Base-by-base conservation (phyloP, 2,113 vertebrate species). In the Larimichthys crocea region DNA sequence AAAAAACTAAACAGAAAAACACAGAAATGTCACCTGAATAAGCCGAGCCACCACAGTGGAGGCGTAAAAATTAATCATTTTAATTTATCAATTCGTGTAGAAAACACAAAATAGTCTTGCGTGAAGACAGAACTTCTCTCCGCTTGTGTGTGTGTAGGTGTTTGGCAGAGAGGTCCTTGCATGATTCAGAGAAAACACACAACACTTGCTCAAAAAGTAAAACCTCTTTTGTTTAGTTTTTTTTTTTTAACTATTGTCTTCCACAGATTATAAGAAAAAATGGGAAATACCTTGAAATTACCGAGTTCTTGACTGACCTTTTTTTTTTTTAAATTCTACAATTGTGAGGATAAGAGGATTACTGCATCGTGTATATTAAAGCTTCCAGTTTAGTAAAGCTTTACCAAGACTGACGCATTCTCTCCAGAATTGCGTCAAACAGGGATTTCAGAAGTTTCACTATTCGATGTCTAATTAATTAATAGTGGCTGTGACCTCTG, bases 161-260 rank as follows among this genome's bases (percentile, higher is more conserved):
- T 91, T 90, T 92, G 91, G 89, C 83, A 92, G 84, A 78, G 88
- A 86, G 79, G 79, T 73, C 84, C 59, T 83, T 49, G 79, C 84
- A 86, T 92, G 91, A 92, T 91, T 92, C 90, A 92, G 82, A 82
- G 89, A 91, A 85, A 90, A 91, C 42, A 89, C 84, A 85, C 82
- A 90, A 88, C 88, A 90, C 87, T 92, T 87, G 67, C 76, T 77
- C 77, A 73, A 79, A 57, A 84, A 90, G 73, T 72, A 64, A 78
- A 91, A 80, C 4, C 60, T 71, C 31, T 67, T 20, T 35, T 35
- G 6, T 35, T 35, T 35, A 5, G 4, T 76, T 57, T 82, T 31
- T 31, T 72, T 82, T 75, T 22, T 70, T 46, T 9, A 56, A 66
- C 60, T 72, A 85, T 88, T 87, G 90, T 89, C 74, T 75, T 77